These are phyloP conservation scores for Hesperia comma DNA, from an alignment of 2,888 invertebrate genomes.

Conservation along the genomic window DNA sequence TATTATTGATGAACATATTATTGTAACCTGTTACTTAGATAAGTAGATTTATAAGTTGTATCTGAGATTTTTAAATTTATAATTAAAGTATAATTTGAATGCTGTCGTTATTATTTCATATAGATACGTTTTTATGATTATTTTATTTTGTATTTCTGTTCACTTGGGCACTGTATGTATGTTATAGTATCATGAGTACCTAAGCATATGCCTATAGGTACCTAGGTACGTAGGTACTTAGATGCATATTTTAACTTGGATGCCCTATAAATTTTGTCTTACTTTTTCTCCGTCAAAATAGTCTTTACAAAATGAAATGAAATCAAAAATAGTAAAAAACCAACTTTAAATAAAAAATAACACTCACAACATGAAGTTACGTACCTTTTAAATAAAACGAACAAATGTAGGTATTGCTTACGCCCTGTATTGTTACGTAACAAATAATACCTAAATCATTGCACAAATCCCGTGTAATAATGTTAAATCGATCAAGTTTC, in stretches of 20 bases:
- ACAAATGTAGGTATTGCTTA: conserved; percentile 46
- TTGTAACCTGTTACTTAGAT: conserved; percentile 69
- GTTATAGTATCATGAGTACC: no score
- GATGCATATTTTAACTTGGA: no score
- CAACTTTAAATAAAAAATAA: no score
- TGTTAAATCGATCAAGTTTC: background rate
- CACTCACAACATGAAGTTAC: no score
- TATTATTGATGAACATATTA: conserved; percentile 69
- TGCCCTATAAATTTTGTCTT: no score
- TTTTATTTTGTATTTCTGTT: no score
- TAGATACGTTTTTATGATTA: conserved; percentile 3
- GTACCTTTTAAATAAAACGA: conserved; percentile 29
- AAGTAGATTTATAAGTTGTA: conserved; percentile 52
- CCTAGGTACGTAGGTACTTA: no score
- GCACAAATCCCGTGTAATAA: conserved; percentile 31
- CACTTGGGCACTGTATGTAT: no score
- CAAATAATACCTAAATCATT: conserved; percentile 35
- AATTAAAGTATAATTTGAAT: conserved; percentile 28
- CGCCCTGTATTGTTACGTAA: conserved; percentile 40
- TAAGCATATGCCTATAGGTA: no score
- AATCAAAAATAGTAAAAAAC: no score
- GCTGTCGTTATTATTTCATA: background rate
- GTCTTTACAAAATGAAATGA: no score
- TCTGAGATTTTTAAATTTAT: conserved; percentile 51
- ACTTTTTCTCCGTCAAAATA: no score